Evolutionary conservation across 2,888 invertebrate species (phyloP).

Genomic region (Dione juno): DNA sequence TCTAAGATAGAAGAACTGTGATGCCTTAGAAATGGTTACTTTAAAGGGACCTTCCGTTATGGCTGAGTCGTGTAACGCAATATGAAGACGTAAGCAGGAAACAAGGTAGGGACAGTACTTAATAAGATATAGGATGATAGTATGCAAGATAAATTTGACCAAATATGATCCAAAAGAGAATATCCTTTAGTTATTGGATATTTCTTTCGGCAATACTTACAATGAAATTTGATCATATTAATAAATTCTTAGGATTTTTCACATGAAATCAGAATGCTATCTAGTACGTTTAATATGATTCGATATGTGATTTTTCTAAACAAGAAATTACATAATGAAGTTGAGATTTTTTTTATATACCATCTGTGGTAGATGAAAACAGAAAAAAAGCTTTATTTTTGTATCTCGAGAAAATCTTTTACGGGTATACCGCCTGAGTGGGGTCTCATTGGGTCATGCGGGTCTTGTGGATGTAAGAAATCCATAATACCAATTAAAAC

Average conservation of each 20-base stretch:
- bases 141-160: conserved; percentile 48
- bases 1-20: conserved; percentile 41
- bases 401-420: no score
- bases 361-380: no score
- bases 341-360: no score
- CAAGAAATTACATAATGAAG: no score
- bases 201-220: not conserved
- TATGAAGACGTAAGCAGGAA: conserved; percentile 55
- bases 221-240: not conserved
- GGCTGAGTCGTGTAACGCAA: conserved; percentile 47
- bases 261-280: not conserved
- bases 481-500: no score
- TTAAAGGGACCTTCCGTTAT: conserved; percentile 31
- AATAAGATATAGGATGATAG: conserved; percentile 50
- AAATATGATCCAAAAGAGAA: conserved; percentile 35
- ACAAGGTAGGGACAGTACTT: conserved; percentile 54
- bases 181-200: conserved; percentile 12
- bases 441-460: no score
- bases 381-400: no score
- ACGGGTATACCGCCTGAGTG: no score
- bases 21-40: not conserved
- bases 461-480: no score
- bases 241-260: not conserved
- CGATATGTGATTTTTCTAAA: not conserved
- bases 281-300: not conserved